Evolutionary conservation across 2,113 vertebrate genomes (phyloP).

Genomic region (Bubalus kerabau): DNA sequence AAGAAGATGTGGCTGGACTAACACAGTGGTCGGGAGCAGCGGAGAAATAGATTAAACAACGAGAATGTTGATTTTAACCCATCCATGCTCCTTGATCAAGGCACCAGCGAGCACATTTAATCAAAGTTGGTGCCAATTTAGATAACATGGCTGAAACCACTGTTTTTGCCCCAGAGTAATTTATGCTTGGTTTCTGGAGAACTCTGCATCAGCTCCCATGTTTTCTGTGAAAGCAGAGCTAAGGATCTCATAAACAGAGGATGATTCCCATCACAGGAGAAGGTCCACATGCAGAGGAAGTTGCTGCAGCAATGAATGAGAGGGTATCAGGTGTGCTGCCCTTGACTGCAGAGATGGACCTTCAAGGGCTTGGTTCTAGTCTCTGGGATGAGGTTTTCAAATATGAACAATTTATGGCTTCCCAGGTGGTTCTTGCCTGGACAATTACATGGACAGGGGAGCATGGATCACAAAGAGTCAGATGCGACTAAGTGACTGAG

Average conservation of each 20-base stretch:
- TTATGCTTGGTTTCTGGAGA: neutral
- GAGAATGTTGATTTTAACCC: neutral
- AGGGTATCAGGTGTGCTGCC: fast-evolving
- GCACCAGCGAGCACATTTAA: fast-evolving
- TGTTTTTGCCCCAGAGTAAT: neutral
- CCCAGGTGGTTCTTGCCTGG: neutral
- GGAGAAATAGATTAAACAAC: fast-evolving
- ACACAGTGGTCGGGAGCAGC: fast-evolving
- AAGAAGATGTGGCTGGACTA: fast-evolving
- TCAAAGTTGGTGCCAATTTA: neutral
- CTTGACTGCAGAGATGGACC: fast-evolving
- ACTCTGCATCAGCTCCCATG: neutral
- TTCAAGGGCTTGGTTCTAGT: fast-evolving
- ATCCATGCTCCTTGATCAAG: neutral
- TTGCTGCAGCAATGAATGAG: fast-evolving
- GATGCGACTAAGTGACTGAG: neutral
- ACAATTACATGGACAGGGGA: neutral
- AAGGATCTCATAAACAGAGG: neutral
- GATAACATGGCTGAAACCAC: neutral
- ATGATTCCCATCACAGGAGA: fast-evolving
- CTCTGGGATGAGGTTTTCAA: neutral
- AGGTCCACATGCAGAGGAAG: fast-evolving
- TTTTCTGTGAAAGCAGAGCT: neutral
- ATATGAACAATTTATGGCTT: neutral
- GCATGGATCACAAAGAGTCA: neutral